Evolutionary conservation across 2,113 vertebrate species (phyloP).

Genomic region (Brienomyrus longianalis): DNA sequence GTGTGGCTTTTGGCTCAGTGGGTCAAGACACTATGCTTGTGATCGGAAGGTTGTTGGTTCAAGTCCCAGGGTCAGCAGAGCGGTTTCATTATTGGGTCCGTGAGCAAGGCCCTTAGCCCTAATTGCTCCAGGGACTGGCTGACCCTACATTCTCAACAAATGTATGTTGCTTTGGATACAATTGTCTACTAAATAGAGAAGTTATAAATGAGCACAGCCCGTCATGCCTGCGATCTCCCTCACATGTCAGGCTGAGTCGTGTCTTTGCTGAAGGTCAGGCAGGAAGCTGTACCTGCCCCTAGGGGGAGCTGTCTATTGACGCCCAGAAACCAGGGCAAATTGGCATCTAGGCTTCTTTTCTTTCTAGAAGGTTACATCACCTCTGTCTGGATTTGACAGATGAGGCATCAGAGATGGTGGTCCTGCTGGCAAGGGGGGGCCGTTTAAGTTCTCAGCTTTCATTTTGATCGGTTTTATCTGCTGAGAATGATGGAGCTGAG

Average conservation of each 20-base stretch:
- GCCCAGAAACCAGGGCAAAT: background rate
- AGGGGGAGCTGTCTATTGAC: background rate
- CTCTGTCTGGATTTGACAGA: constrained; percentile 34
- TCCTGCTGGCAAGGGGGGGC: constrained; percentile 26
- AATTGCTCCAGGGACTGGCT: background rate
- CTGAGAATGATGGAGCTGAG: constrained; percentile 38
- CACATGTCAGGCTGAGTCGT: background rate
- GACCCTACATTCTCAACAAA: background rate
- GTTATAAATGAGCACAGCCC: no score
- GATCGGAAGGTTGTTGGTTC: background rate
- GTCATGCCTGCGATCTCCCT: background rate
- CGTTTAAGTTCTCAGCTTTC: constrained; percentile 48
- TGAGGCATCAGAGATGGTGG: constrained; percentile 26
- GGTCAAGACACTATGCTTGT: background rate
- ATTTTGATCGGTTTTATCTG: constrained; percentile 45
- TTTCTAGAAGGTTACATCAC: background rate
- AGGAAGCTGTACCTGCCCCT: background rate
- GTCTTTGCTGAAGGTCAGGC: background rate
- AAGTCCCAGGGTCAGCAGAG: background rate
- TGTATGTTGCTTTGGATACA: background rate
- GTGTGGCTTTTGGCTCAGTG: background rate
- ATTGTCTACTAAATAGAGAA: background rate
- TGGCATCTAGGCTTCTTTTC: background rate
- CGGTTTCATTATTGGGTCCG: background rate
- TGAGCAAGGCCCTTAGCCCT: background rate